Evolutionary conservation across 2,888 invertebrate species (phyloP).

Genomic region (Rhingia rostrata): DNA sequence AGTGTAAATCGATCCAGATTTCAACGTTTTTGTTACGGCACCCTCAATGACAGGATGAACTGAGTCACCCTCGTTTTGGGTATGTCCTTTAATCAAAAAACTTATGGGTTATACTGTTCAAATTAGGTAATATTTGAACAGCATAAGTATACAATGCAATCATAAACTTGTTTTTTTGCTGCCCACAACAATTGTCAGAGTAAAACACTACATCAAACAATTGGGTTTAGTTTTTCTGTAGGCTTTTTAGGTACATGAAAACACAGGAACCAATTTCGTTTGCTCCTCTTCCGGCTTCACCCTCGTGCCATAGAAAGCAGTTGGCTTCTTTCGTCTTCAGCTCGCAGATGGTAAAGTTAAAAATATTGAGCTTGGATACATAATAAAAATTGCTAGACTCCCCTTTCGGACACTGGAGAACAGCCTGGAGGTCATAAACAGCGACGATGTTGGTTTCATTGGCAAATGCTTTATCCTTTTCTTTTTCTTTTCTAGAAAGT

Average conservation of each 20-base stretch:
- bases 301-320: slow-evolving; percentile 79
- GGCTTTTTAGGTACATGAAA: slow-evolving; percentile 76
- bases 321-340: slow-evolving; percentile 67
- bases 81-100: slow-evolving; percentile 23
- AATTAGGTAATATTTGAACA: slow-evolving; percentile 45
- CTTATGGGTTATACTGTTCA: slow-evolving; percentile 15
- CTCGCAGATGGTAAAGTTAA: slow-evolving; percentile 78
- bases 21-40: slow-evolving; percentile 13
- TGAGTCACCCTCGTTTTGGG: slow-evolving; percentile 34
- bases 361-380: slow-evolving; percentile 77
- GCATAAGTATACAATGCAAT: slow-evolving; percentile 22
- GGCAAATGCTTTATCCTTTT: slow-evolving; percentile 75
- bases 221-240: slow-evolving; percentile 54
- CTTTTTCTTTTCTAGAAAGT: slow-evolving; percentile 36
- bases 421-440: slow-evolving; percentile 77
- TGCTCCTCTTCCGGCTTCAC: slow-evolving; percentile 50
- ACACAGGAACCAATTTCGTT: slow-evolving; percentile 32
- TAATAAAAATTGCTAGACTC: slow-evolving; percentile 78
- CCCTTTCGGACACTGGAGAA: slow-evolving; percentile 78
- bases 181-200: slow-evolving; percentile 77
- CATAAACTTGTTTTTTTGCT: slow-evolving; percentile 75
- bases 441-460: slow-evolving; percentile 67
- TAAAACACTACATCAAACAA: slow-evolving; percentile 76
- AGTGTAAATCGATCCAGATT: slow-evolving; percentile 27
- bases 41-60: slow-evolving; percentile 25